A percentile compares a stretch with the other conserved stretches of the same genome.
phyloP scores from a whole-genome alignment of 2,888 invertebrate genomes.

The Drosophila quasianomalipes region DNA sequence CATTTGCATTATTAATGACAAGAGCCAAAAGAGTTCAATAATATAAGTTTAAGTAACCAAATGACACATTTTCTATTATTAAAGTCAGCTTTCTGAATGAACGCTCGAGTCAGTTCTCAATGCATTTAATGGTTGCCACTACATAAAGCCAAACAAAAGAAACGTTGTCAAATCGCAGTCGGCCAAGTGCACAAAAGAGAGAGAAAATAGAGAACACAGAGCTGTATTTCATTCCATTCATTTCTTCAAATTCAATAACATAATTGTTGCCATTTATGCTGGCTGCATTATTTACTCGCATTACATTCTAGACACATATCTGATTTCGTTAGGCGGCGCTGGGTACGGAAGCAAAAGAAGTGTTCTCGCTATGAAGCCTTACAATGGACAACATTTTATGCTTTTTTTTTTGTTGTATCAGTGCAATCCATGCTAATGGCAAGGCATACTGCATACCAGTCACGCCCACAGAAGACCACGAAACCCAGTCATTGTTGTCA shows the following conservation, averaged over 20 bases:
- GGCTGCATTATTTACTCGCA: conserved; percentile 59
- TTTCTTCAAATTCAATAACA: conserved; percentile 63
- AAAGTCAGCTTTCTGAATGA: conserved; percentile 1
- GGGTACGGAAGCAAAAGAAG: background rate
- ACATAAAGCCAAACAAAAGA: conserved; percentile 12
- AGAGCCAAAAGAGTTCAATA: background rate
- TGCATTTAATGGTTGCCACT: conserved; percentile 21
- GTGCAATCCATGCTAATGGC: conserved; percentile 69
- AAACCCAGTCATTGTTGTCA: conserved; percentile 68
- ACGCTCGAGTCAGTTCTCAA: background rate
- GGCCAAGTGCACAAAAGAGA: conserved; percentile 12
- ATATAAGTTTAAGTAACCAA: background rate
- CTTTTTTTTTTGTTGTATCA: conserved; percentile 49
- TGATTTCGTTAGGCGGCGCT: conserved; percentile 44
- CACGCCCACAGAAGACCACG: conserved; percentile 22
- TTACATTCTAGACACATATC: conserved; percentile 58
- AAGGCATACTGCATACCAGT: conserved; percentile 20
- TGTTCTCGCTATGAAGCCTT: background rate
- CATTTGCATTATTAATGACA: background rate
- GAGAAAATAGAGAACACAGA: background rate
- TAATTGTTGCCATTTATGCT: conserved; percentile 69
- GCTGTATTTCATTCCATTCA: conserved; percentile 17
- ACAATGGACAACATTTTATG: conserved; percentile 53
- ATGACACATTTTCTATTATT: background rate
- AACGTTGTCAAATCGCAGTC: conserved; percentile 16